Evolutionary conservation across 1,140 invertebrate genomes (phyloP).

Genomic region (Whitmania pigra): DNA sequence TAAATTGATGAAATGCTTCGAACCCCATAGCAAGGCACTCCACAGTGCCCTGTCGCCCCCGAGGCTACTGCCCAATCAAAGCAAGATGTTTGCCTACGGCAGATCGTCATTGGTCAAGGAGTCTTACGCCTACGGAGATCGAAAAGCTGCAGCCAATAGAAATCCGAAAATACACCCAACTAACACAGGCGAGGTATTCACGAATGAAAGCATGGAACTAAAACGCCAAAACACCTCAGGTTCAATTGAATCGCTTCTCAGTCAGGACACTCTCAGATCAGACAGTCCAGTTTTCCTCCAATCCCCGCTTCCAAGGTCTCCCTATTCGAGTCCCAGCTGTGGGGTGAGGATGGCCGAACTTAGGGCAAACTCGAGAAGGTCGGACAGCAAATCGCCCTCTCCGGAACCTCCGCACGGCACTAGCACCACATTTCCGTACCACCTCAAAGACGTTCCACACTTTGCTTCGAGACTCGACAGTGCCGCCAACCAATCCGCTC

Average conservation of each 20-base stretch:
- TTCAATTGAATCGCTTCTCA: constrained; percentile 12
- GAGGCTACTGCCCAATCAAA: neutral
- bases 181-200: neutral
- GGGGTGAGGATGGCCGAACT: constrained; percentile 18
- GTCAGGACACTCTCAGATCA: constrained; percentile 1
- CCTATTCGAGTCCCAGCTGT: constrained; percentile 19
- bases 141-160: neutral
- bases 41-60: neutral
- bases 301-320: neutral
- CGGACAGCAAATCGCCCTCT: constrained; percentile 19
- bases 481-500: neutral
- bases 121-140: neutral
- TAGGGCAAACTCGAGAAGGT: neutral
- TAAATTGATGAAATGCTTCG: too few species aligned
- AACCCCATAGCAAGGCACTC: neutral
- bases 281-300: constrained; percentile 3
- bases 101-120: neutral
- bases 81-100: neutral
- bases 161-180: neutral
- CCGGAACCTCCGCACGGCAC: constrained; percentile 4
- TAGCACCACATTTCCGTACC: neutral
- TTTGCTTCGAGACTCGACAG: neutral
- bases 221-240: too few species aligned
- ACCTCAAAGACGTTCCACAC: neutral
- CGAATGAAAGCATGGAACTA: too few species aligned